Evolutionary conservation across 2,113 vertebrate genomes (phyloP), one percentile per base, ranked within the genome.

Genomic region (Dicrurus megarhynchus): DNA sequence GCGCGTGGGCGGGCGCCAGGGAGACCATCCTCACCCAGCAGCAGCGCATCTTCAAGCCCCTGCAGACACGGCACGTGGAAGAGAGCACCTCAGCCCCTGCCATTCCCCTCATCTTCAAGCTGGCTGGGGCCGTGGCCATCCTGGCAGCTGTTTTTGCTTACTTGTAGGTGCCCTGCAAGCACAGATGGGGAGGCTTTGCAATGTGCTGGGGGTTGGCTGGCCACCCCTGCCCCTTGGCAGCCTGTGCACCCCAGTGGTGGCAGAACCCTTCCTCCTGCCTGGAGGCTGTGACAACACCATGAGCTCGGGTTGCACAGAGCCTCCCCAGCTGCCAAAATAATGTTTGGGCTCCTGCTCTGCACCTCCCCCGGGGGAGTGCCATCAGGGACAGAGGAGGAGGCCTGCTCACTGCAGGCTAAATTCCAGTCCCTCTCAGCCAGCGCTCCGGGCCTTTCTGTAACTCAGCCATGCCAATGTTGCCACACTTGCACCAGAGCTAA

Each of bases 11-110:
- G 0, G 98, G 98, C 0, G 98, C 98, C 56, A 98, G 97, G 22
- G 84, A 92, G 33, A 98, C 98, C 84, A 98, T 99, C 94, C 83
- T 98, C 52, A 98, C 98, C 7, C 98, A 98, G 97, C 96, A 55
- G 93, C 97, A 98, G 30, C 98, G 98, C 65, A 89, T 99, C 44
- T 20, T 90, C 77, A 93, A 97, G 35, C 98, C 99, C 7, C 73
- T 98, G 93, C 97, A 96, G 97, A 99, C 98, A 0, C 97, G 95
- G 8, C 84, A 41, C 0, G 52, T 90, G 27, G 80, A 74, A 15
- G n/a, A 96, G 16, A 30, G 13, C 8, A 8, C 46, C 7, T 22
- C 30, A 0, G 6, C 33, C 21, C 8, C 24, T 2, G 1, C 59
- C 2, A 0, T 94, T 21, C 69, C 95, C 1, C 16, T 94, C 27